Conservation (phyloP, 2,113 vertebrate genomes). For the Stigmatopora nigra region DNA sequence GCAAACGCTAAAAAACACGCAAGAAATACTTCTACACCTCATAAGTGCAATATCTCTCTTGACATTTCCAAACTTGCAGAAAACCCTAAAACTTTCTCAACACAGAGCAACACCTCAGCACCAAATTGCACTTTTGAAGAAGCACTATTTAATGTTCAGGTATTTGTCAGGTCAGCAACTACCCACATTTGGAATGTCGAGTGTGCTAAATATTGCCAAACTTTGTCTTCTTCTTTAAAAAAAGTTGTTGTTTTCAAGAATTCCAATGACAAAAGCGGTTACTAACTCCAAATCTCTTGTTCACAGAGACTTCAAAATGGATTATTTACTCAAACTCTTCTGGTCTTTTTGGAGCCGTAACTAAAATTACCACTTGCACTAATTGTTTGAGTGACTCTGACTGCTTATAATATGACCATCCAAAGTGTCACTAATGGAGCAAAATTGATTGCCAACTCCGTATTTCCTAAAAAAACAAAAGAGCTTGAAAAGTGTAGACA, state of each 20-base stretch:
- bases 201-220: too few relatives aligned
- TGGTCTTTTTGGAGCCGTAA: neutral
- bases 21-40: too few relatives aligned
- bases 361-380: slow-evolving; percentile 5
- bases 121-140: too few relatives aligned
- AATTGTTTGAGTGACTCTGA: slow-evolving; percentile 64
- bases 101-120: neutral
- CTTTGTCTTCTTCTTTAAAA: neutral
- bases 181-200: too few relatives aligned
- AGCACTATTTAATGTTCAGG: too few relatives aligned
- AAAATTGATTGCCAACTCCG: slow-evolving; percentile 64
- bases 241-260: neutral
- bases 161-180: too few relatives aligned
- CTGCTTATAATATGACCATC: slow-evolving; percentile 41
- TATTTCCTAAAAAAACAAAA: slow-evolving; percentile 41
- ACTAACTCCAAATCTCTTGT: too few relatives aligned
- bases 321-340: neutral
- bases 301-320: neutral
- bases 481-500: slow-evolving; percentile 26
- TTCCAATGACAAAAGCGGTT: neutral
- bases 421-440: slow-evolving; percentile 66
- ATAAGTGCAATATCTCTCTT: too few relatives aligned
- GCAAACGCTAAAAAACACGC: too few relatives aligned
- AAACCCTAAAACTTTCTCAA: neutral
- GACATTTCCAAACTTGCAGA: neutral